Base-by-base conservation (phyloP, 2,113 vertebrate genomes). In the Melanerpes aurifrons region DNA sequence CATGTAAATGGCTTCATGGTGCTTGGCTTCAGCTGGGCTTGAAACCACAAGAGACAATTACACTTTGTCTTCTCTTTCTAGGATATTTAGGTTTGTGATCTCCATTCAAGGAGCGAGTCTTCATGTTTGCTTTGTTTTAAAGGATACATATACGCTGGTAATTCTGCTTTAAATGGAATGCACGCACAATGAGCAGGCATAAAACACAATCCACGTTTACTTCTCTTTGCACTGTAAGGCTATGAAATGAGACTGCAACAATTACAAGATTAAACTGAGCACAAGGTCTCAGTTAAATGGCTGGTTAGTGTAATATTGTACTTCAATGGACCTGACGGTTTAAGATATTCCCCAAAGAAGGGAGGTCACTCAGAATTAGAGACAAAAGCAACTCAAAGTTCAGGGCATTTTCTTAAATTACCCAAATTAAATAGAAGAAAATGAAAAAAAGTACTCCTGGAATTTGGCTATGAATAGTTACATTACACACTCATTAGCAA, bases 381-480 rank as follows among this genome's bases (percentile, higher is more conserved):
- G 29, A 73, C 35, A 32, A 73, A 92, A 85, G 9, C 48, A 87
- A 85, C 63, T 77, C 63, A 47, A 69, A 76, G 24, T 87, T 79
- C 59, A 94, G 11, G 6, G 37, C 7, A 50, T 82, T 79, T 77
- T 75, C 74, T 76, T 76, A 82, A 73, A 92, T 76, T 58, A 31
- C 5, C 24, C 56, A 56, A 56, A 94, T 86, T 70, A 89, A 93
- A 82, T 71, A 83, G 5, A 25, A 92, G 47, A 66, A 87, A 79
- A 31, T 61, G 35, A 62, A 82, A 85, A 85, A 89, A 86, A 47
- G 45, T 66, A 76, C 4, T 32, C 71, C 32, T 63, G 71, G 29
- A 68, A 70, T 76, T 70, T 92, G 78, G n/a, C 57, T 82, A 57
- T 5, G 2, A 79, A 83, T 32, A 92, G 21, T 58, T 69, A 81